Conservation (phyloP, 2,888 invertebrate species). For the Cloeon dipterum region DNA sequence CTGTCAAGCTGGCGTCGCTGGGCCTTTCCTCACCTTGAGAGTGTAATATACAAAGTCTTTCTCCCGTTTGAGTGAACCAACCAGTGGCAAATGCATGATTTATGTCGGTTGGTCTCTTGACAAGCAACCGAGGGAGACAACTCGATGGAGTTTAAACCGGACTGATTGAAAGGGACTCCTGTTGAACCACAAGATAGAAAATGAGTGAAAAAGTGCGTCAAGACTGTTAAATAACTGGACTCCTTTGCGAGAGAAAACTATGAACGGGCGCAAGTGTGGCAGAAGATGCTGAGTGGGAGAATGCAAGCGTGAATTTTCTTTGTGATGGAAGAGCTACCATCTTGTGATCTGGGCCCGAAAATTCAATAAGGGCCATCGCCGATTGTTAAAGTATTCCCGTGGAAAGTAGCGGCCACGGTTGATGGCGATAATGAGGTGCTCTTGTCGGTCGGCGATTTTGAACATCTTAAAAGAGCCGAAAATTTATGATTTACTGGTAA, state of each 20-base stretch:
- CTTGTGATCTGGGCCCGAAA: too few species aligned
- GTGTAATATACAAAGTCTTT: slow-evolving; percentile 1
- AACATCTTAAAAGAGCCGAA: too few species aligned
- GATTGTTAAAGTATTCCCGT: too few species aligned
- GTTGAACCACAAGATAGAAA: background rate
- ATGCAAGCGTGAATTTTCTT: too few species aligned
- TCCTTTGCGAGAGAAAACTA: too few species aligned
- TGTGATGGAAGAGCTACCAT: too few species aligned
- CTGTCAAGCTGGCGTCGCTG: background rate
- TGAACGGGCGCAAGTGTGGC: too few species aligned
- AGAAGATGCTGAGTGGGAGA: too few species aligned
- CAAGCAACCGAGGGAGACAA: background rate
- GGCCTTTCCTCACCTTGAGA: background rate
- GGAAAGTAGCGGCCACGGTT: too few species aligned
- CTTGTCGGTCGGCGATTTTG: background rate
- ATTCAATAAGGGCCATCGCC: too few species aligned
- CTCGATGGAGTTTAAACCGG: background rate
- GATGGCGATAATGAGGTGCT: background rate
- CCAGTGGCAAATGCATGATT: background rate
- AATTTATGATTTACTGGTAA: background rate
- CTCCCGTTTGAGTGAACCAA: background rate
- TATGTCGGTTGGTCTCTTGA: background rate
- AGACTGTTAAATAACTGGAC: too few species aligned
- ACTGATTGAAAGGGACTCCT: background rate
- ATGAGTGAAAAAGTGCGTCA: too few species aligned